These are phyloP conservation scores for Denticeps clupeoides DNA, from an alignment of 2,797 vertebrate genomes.

Conservation along the genomic window DNA sequence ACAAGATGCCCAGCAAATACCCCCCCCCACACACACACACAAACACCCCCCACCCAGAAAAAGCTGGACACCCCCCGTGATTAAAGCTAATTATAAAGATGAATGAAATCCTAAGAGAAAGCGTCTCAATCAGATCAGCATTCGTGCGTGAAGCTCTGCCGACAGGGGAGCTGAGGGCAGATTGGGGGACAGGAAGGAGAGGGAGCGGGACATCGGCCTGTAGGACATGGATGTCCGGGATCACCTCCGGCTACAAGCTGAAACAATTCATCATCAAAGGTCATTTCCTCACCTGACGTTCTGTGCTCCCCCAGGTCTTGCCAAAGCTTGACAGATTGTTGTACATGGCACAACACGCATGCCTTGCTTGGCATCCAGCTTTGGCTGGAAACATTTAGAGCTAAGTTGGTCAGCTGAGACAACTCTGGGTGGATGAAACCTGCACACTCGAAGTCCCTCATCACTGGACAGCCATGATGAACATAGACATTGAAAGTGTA, in stretches of 20 bases:
- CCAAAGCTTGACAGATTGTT: neutral
- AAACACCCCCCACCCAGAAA: neutral
- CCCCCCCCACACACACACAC: neutral
- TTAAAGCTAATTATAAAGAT: conserved; percentile 82
- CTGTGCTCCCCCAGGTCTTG: neutral
- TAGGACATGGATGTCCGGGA: too few species aligned
- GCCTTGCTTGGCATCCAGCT: neutral
- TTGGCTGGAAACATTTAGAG: too few species aligned
- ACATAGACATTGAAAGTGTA: too few species aligned
- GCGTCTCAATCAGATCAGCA: conserved; percentile 65
- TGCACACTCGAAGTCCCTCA: too few species aligned
- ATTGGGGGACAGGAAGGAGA: too few species aligned
- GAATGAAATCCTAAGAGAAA: conserved; percentile 65
- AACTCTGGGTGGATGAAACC: too few species aligned
- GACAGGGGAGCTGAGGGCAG: neutral
- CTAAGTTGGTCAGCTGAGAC: too few species aligned
- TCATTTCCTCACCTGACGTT: neutral
- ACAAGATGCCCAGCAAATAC: conserved; percentile 25
- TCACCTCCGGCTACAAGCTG: neutral
- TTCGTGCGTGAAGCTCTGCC: conserved; percentile 47
- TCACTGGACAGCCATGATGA: too few species aligned
- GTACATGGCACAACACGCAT: neutral
- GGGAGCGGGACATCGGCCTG: neutral
- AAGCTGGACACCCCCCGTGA: conserved; percentile 63
- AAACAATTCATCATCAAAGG: neutral